phyloP scores from a whole-genome alignment of 2,113 vertebrate genomes.

The Picathartes gymnocephalus region DNA sequence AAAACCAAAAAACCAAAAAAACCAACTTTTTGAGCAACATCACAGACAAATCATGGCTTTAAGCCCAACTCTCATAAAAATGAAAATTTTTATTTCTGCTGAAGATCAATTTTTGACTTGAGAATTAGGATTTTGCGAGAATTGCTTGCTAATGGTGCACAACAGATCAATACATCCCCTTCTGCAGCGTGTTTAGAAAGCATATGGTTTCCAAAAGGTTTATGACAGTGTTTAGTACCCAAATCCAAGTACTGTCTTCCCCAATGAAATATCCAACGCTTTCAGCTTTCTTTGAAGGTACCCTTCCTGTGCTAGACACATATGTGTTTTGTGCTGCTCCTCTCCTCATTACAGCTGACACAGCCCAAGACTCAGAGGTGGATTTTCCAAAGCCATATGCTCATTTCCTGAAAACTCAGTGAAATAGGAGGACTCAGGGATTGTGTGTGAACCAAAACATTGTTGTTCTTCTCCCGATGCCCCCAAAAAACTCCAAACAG shows the following conservation, averaged over 20 bases:
- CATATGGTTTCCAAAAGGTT: not conserved
- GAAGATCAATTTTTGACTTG: not conserved
- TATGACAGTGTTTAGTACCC: not conserved
- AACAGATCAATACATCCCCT: not conserved
- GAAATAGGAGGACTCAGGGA: not conserved
- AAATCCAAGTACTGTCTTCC: not conserved
- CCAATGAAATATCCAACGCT: not conserved
- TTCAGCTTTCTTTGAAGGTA: not conserved
- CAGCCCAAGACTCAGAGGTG: not conserved
- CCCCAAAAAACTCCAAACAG: not conserved
- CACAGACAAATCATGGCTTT: not conserved
- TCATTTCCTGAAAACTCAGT: not conserved
- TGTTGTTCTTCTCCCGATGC: not conserved
- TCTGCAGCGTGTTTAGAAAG: not conserved
- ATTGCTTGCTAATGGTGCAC: not conserved
- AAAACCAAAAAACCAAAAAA: not conserved
- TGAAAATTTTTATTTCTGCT: not conserved
- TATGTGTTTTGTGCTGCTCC: not conserved
- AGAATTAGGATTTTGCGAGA: not conserved
- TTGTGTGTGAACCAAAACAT: not conserved
- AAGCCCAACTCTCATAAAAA: not conserved
- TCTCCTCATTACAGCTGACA: not conserved
- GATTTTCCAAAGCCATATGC: constrained; percentile 2
- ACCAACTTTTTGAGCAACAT: not conserved
- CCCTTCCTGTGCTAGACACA: not conserved